These are phyloP conservation scores for Trachelus tabidus DNA, from an alignment of 2,888 invertebrate species.

Conservation along the genomic window DNA sequence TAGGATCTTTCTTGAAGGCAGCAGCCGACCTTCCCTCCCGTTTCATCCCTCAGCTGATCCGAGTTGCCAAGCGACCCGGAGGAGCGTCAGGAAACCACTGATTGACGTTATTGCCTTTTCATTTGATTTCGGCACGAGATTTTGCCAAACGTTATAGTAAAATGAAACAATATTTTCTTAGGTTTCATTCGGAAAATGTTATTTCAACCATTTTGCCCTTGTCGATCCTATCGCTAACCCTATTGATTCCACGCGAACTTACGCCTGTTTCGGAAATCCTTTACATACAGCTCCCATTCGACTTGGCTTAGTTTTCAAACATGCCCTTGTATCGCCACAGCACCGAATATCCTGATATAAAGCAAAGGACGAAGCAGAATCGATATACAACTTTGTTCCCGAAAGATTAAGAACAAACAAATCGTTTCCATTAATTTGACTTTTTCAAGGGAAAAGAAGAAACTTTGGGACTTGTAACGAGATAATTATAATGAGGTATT, in stretches of 20 bases:
- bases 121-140: constrained; percentile 21
- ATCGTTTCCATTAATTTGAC: not conserved
- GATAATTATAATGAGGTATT: not conserved
- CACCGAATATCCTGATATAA: not conserved
- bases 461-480: not conserved
- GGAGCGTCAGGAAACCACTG: constrained; percentile 5
- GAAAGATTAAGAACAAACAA: not conserved
- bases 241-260: not conserved
- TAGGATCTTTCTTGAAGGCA: not conserved
- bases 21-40: not conserved
- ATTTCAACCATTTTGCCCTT: not conserved
- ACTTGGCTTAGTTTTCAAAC: too few species aligned
- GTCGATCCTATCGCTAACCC: not conserved
- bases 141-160: not conserved
- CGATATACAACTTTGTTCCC: not conserved
- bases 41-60: not conserved
- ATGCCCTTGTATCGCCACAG: too few species aligned
- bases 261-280: not conserved
- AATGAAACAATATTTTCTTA: not conserved
- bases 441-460: not conserved
- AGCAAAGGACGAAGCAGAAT: not conserved
- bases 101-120: constrained; percentile 34
- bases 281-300: too few species aligned
- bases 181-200: not conserved
- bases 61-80: not conserved